Base-by-base conservation (phyloP, 2,797 vertebrate genomes). In the Spheniscus humboldti region DNA sequence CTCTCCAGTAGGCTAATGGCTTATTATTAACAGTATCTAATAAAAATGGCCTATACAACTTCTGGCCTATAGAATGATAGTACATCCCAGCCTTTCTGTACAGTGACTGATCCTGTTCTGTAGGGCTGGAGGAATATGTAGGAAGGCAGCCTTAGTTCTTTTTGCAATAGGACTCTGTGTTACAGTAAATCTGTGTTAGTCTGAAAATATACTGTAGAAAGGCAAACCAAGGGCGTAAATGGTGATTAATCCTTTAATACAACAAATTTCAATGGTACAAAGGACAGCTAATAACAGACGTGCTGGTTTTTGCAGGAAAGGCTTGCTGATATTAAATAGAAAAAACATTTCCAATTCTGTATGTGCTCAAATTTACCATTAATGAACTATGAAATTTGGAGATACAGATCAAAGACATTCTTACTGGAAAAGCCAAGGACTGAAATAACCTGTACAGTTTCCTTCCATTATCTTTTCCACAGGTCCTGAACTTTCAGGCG, bases 11-110 rank as follows among this genome's bases (percentile, higher is more conserved):
- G 18, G 16, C 35, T 90, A 71, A 59, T 37, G 62, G 17, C 37
- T 88, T 94, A 73, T 80, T 92, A 79, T 91, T 86, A 94, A 69
- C 59, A 74, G 66, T 78, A 71, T 62, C 83, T 67, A 72, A 94
- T 94, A 88, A 78, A 86, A 90, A 64, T 48, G 31, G 5, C 37
- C 45, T 31, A 11, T 20, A 28, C 10, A 88, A 22, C n/a, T 86
- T 71, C 45, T 96, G 81, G 62, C 76, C 79, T 95, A n/a, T 35
- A 84, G 80, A 92, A 94, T 69, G 94, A 92, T 2, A 71, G 18
- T 37, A 56, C 10, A 63, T 20, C 25, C 19, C 48, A 90, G 13
- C 10, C 53, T 66, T 83, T 88, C 57, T 53, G 24, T 33, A 22
- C 8, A 62, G 30, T n/a, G 45, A 43, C 33, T 22, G 23, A 66